phyloP scores from a whole-genome alignment of 1,140 invertebrate species.

The Caenorhabditis elegans region WBcel235 BX284604.4:1926001-1926500 shows the following conservation, averaged over 20 bases:
- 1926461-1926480: no score
- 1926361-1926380: no score
- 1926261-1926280: neutral
- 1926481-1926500: no score
- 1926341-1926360: no score
- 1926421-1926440: no score
- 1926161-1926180: constrained; percentile 71
- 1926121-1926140: constrained; percentile 91
- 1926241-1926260: constrained; percentile 72
- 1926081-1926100: constrained; percentile 82
- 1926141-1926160: constrained; percentile 79
- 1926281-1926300: no score
- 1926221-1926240: constrained; percentile 94
- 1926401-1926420: no score
- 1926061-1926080: constrained; percentile 97
- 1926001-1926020: constrained; percentile 70
- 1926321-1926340: no score
- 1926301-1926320: no score
- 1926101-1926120: constrained; percentile 89
- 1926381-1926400: no score
- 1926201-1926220: constrained; percentile 79
- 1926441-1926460: no score
- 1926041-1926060: constrained; percentile 78
- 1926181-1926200: constrained; percentile 92
- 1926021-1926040: constrained; percentile 79